These are phyloP conservation scores for Electrona antarctica DNA, from an alignment of 2,113 vertebrate genomes.

Conservation along the genomic window DNA sequence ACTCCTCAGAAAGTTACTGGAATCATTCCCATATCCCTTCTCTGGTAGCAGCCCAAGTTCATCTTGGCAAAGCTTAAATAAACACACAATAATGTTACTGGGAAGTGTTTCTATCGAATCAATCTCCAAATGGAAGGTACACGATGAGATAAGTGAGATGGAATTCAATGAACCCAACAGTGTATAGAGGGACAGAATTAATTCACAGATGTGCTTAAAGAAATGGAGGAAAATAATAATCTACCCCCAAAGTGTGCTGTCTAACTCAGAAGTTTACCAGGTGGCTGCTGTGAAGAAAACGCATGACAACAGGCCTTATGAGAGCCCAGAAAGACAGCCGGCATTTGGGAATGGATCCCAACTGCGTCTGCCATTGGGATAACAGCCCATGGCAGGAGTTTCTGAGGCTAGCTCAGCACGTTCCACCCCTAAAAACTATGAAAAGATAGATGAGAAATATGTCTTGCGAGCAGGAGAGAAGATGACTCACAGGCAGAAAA, in stretches of 20 bases:
- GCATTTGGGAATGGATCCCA: no score
- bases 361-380: no score
- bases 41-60: slow-evolving; percentile 46
- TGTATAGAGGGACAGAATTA: slow-evolving; percentile 36
- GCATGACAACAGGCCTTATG: no score
- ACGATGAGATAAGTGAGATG: slow-evolving; percentile 57
- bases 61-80: slow-evolving; percentile 53
- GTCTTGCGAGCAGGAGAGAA: no score
- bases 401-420: no score
- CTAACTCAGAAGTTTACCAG: slow-evolving; percentile 5
- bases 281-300: neutral
- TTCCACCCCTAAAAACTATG: no score
- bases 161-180: slow-evolving; percentile 50
- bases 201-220: slow-evolving; percentile 35
- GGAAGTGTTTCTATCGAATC: slow-evolving; percentile 52
- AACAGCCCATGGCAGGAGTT: no score
- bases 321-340: no score
- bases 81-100: slow-evolving; percentile 57
- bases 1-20: slow-evolving; percentile 17
- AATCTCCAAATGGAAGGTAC: slow-evolving; percentile 50
- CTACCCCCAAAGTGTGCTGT: slow-evolving; percentile 13
- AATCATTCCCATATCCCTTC: slow-evolving; percentile 32
- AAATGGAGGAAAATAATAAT: slow-evolving; percentile 18
- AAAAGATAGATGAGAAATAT: no score
- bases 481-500: no score